phyloP scores from a whole-genome alignment of 2,113 vertebrate species.

The Rhabdornis inornatus region DNA sequence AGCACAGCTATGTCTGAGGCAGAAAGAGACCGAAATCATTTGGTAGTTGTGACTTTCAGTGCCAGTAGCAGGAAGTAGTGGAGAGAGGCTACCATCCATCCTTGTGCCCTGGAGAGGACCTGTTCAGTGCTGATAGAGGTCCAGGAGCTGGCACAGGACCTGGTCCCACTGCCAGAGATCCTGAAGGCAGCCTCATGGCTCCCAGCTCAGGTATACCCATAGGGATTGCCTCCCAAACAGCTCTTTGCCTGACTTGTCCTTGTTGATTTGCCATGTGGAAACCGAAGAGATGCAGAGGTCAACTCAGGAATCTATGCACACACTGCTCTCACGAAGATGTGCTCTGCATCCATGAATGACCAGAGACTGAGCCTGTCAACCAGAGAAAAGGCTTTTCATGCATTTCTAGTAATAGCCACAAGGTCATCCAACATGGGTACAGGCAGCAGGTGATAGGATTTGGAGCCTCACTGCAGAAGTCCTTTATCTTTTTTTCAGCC shows the following conservation, averaged over 20 bases:
- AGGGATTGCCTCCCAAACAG: background rate
- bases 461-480: background rate
- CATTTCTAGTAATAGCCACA: constrained; percentile 27
- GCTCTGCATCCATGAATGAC: background rate
- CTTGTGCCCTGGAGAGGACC: background rate
- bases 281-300: background rate
- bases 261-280: background rate
- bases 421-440: background rate
- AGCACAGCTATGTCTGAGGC: background rate
- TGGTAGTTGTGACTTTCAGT: background rate
- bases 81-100: background rate
- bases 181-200: background rate
- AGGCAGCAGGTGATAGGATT: background rate
- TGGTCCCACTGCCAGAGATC: background rate
- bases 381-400: constrained; percentile 29
- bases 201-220: background rate
- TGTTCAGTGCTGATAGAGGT: background rate
- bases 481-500: background rate
- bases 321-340: accelerated
- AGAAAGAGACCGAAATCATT: background rate
- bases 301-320: background rate
- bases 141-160: background rate
- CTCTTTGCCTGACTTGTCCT: background rate
- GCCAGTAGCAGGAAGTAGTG: background rate
- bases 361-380: background rate